Conservation (phyloP, 1,140 invertebrate genomes). For the Drosophila persimilis region DNA sequence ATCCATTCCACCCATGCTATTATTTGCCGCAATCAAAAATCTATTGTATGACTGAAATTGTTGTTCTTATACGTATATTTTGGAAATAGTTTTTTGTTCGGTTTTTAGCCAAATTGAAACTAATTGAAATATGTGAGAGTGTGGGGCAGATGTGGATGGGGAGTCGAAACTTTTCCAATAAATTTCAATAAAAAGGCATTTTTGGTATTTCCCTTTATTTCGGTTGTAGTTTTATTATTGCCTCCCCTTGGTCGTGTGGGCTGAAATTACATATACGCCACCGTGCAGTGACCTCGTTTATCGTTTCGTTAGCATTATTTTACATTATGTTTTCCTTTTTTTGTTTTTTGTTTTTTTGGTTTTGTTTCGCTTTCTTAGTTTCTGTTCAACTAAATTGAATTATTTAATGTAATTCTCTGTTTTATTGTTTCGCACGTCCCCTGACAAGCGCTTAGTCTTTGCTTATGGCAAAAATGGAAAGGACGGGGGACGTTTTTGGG, state of each 20-base stretch:
- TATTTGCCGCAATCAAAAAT: conserved; percentile 64
- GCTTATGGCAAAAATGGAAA: no score
- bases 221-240: conserved; percentile 8
- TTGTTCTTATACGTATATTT: conserved; percentile 38
- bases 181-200: conserved; percentile 72
- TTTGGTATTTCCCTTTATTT: conserved; percentile 53
- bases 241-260: conserved; percentile 10
- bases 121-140: conserved; percentile 70
- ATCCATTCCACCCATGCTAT: conserved; percentile 13
- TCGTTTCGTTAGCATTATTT: conserved; percentile 52
- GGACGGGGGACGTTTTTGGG: no score
- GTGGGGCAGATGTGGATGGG: neutral
- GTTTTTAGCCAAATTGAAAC: conserved; percentile 72
- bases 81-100: conserved; percentile 5
- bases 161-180: conserved; percentile 58
- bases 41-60: conserved; percentile 50
- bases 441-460: no score
- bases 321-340: conserved; percentile 33
- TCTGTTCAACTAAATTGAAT: neutral
- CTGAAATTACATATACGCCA: conserved; percentile 60
- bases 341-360: no score
- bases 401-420: neutral
- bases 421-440: neutral
- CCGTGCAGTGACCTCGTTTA: conserved; percentile 43
- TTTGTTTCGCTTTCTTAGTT: conserved; percentile 10